Evolutionary conservation across 2,797 vertebrate genomes (phyloP), one percentile per base, ranked within the genome.

Genomic region (Coluber constrictor): DNA sequence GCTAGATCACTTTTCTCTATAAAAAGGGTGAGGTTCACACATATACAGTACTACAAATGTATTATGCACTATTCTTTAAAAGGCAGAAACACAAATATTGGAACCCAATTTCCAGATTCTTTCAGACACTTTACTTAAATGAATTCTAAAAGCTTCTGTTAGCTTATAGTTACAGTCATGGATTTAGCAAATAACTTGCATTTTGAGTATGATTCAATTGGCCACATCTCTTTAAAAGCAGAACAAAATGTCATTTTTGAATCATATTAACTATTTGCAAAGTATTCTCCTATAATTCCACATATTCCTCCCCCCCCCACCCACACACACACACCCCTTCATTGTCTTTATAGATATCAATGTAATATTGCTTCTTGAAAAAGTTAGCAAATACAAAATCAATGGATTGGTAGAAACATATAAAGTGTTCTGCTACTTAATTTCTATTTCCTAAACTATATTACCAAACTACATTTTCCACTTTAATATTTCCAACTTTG

Each of bases 191-290:
- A 37, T 87, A n/a, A 47, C 51, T 27, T 92, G 1, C 0, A 66
- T 29, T 18, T n/a, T 5, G 32, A 12, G 10, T 87, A 47, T 91
- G 89, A 0, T 87, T 2, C 59, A 87, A 1, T n/a, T 55, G 25
- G 57, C 18, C 43, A 63, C 37, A 32, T 79, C n/a, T 86, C 79
- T 79, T 92, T 54, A 51, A 87, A 88, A 95, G 54, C 63, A n/a
- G 87, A 86, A 57, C 90, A 95, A 94, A 95, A 94, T 59, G 4
- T 29, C 92, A 32, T 89, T 87, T 89, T 43, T 83, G 57, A 89
- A 89, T 55, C 87, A 43, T 2, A 37, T 51, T 92, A 90, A 57
- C 61, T 61, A 47, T 57, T 74, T 13, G 5, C 55, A 90, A 47
- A 90, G 88, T 18, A n/a, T 11, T 11, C 3, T 37, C 79, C 3